phyloP scores from a whole-genome alignment of 2,888 invertebrate genomes.

The Fissipunctia ypsillon region DNA sequence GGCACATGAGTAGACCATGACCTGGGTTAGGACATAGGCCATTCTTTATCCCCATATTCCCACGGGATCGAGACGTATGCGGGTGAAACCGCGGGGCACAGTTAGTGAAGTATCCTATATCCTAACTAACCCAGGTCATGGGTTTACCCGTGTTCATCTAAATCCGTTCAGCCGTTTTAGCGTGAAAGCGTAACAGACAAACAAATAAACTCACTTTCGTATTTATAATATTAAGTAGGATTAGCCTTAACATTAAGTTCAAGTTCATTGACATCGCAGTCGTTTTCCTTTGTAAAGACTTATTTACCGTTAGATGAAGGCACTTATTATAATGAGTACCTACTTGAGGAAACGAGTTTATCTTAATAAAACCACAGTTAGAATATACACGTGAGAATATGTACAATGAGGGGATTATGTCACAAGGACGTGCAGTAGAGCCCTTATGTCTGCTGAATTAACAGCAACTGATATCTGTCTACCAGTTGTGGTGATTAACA shows the following conservation, averaged over 20 bases:
- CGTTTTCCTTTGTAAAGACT: constrained; percentile 11
- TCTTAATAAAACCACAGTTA: constrained; percentile 24
- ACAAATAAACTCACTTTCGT: too few species aligned
- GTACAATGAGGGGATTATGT: not conserved
- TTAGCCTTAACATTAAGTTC: constrained; percentile 20
- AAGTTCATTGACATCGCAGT: constrained; percentile 55
- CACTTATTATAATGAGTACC: constrained; percentile 17
- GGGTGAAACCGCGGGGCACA: too few species aligned
- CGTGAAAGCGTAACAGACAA: not conserved
- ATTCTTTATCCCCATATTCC: too few species aligned
- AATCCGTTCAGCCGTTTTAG: too few species aligned
- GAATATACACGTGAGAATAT: not conserved
- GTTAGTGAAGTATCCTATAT: too few species aligned
- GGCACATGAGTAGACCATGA: too few species aligned
- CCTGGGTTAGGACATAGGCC: too few species aligned
- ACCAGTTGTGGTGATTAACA: constrained; percentile 1
- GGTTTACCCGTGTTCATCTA: too few species aligned
- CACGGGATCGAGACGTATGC: too few species aligned
- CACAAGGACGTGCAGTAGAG: not conserved
- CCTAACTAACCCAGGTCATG: too few species aligned
- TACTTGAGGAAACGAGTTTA: not conserved
- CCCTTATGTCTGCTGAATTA: not conserved
- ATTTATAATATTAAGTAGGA: too few species aligned
- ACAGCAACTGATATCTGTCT: not conserved
- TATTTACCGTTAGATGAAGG: constrained; percentile 35